A percentile compares a stretch with the other conserved stretches of the same genome.
These are phyloP conservation scores for Anadara kagoshimensis DNA, from an alignment of 1,140 invertebrate species.

Conservation along the genomic window DNA sequence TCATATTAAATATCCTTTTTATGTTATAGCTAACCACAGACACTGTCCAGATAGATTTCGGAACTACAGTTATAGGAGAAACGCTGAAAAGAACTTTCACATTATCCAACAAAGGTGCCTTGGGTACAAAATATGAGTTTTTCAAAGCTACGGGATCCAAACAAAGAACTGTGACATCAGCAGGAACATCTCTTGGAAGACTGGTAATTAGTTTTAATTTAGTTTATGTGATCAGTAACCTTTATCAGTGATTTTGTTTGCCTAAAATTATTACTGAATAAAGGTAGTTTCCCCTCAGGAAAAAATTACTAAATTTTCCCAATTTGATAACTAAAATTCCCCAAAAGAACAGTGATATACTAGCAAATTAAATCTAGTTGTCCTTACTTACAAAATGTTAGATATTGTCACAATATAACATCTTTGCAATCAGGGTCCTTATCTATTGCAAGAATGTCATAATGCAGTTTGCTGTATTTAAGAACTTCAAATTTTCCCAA, in stretches of 20 bases:
- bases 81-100: slow-evolving; percentile 67
- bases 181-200: slow-evolving; percentile 65
- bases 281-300: too few relatives aligned
- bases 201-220: slow-evolving; percentile 50
- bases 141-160: slow-evolving; percentile 69
- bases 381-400: too few relatives aligned
- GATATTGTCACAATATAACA: too few relatives aligned
- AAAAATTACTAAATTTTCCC: too few relatives aligned
- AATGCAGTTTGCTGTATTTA: background rate
- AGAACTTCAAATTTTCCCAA: too few relatives aligned
- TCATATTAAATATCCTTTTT: slow-evolving; percentile 1
- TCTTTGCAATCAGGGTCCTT: too few relatives aligned
- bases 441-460: too few relatives aligned
- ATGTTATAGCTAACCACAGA: slow-evolving; percentile 67
- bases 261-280: too few relatives aligned
- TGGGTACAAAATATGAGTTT: slow-evolving; percentile 72
- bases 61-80: slow-evolving; percentile 72
- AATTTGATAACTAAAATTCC: too few relatives aligned
- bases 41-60: slow-evolving; percentile 65
- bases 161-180: slow-evolving; percentile 61
- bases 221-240: too few relatives aligned
- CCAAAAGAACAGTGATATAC: too few relatives aligned
- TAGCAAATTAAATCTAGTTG: too few relatives aligned
- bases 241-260: background rate
- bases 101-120: slow-evolving; percentile 70